These are phyloP conservation scores for Proterorhinus semilunaris DNA, from an alignment of 2,113 vertebrate genomes.

Conservation along the genomic window DNA sequence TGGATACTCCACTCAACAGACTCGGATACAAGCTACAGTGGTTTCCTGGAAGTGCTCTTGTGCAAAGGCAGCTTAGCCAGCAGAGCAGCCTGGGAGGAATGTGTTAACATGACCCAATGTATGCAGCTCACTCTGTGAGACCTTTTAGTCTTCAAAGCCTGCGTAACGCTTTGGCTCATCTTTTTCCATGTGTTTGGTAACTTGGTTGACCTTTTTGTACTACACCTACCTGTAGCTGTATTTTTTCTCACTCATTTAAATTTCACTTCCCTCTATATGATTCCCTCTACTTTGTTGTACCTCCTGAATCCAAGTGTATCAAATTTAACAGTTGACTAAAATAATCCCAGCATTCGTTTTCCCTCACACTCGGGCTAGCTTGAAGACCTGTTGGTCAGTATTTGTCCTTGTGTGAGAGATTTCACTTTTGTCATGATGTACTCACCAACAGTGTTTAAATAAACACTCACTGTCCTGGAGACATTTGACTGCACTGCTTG, in stretches of 20 bases:
- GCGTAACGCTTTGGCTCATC: conserved; percentile 39
- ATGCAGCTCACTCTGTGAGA: conserved; percentile 42
- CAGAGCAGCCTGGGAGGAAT: conserved; percentile 52
- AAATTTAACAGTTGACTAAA: conserved; percentile 70
- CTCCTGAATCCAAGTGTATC: conserved; percentile 55
- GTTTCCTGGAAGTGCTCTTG: conserved; percentile 59
- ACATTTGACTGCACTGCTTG: conserved; percentile 23
- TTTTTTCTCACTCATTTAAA: conserved; percentile 35
- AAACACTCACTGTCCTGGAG: conserved; percentile 49
- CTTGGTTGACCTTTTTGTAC: conserved; percentile 50
- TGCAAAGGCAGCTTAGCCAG: conserved; percentile 45
- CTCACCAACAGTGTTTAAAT: conserved; percentile 53
- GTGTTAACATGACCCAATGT: conserved; percentile 63
- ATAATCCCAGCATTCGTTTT: conserved; percentile 56
- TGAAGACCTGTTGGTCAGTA: conserved; percentile 44
- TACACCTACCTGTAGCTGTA: conserved; percentile 19
- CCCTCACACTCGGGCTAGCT: conserved; percentile 34
- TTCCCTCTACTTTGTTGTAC: conserved; percentile 42
- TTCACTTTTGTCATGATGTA: conserved; percentile 57
- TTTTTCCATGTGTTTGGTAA: conserved; percentile 37
- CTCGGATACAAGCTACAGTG: conserved; percentile 46
- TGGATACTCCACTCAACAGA: conserved; percentile 18
- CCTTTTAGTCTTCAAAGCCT: conserved; percentile 50
- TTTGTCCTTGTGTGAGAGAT: conserved; percentile 43
- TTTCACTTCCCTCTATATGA: conserved; percentile 8